Evolutionary conservation across 1,140 invertebrate genomes (phyloP).

Genomic region (Diuraphis noxia): DNA sequence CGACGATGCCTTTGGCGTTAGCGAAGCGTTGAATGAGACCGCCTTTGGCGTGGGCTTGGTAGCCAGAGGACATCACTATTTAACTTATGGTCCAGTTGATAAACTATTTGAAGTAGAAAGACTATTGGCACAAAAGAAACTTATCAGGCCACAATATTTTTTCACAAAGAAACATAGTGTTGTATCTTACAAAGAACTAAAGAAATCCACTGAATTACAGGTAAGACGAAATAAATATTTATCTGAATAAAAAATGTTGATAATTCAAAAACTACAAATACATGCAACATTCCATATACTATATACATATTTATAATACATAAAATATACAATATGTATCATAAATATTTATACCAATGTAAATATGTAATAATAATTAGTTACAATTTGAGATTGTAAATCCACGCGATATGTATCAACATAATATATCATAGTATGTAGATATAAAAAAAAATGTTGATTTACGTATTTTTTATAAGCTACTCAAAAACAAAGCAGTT

Average conservation of each 20-base stretch:
- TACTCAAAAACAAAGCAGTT: not conserved
- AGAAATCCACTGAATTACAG: not conserved
- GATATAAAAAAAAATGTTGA: not conserved
- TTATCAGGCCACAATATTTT: constrained; percentile 42
- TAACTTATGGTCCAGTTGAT: not conserved
- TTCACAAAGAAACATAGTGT: not conserved
- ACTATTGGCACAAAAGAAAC: constrained; percentile 37
- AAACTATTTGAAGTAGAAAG: constrained; percentile 10
- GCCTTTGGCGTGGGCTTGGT: constrained; percentile 59
- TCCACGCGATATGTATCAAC: not conserved
- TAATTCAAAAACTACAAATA: not conserved
- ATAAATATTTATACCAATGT: not conserved
- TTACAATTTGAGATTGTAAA: not conserved
- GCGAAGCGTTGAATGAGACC: constrained; percentile 67
- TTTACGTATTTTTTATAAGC: not conserved
- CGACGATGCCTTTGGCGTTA: constrained; percentile 68
- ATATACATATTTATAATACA: not conserved
- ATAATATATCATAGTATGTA: not conserved
- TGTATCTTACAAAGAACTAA: not conserved
- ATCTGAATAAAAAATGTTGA: not conserved
- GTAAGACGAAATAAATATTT: not conserved
- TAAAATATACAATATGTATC: not conserved
- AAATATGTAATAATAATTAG: not conserved
- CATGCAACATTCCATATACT: too few relatives aligned
- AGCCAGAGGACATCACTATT: constrained; percentile 56